Evolutionary conservation across 2,888 invertebrate species (phyloP).

Genomic region (Cephus sareptanus): DNA sequence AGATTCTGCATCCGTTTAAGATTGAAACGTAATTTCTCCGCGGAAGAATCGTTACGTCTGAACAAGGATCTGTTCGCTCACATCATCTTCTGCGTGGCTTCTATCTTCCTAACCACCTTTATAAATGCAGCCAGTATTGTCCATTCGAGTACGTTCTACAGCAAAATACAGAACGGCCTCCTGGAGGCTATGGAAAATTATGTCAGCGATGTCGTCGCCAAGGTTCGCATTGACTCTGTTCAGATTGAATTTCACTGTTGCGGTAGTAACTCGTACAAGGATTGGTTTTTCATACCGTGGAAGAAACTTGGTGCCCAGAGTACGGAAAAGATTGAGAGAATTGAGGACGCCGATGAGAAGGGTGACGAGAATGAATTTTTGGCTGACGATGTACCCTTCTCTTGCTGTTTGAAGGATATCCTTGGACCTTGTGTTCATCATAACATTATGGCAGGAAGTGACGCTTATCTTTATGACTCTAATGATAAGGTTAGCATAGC

Average conservation of each 20-base stretch:
- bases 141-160: conserved; percentile 25
- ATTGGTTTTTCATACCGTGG: conserved; percentile 75
- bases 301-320: conserved; percentile 7
- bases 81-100: conserved; percentile 32
- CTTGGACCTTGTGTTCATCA: conserved; percentile 73
- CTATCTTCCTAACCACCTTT: conserved; percentile 28
- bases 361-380: neutral
- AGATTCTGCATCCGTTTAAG: conserved; percentile 14
- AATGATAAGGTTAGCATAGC: conserved; percentile 35
- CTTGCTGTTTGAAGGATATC: conserved; percentile 71
- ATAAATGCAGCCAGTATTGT: conserved; percentile 27
- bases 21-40: neutral
- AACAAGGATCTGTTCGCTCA: conserved; percentile 35
- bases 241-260: conserved; percentile 75
- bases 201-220: conserved; percentile 68
- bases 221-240: conserved; percentile 70
- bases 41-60: conserved; percentile 2
- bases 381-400: conserved; percentile 70
- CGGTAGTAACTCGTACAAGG: conserved; percentile 71
- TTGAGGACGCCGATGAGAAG: neutral
- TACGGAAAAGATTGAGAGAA: neutral
- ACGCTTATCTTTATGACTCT: conserved; percentile 70
- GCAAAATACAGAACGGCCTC: conserved; percentile 65
- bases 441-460: conserved; percentile 68
- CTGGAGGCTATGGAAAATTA: conserved; percentile 72